Evolutionary conservation across 1,140 invertebrate genomes (phyloP).

Genomic region (Lerema accius): DNA sequence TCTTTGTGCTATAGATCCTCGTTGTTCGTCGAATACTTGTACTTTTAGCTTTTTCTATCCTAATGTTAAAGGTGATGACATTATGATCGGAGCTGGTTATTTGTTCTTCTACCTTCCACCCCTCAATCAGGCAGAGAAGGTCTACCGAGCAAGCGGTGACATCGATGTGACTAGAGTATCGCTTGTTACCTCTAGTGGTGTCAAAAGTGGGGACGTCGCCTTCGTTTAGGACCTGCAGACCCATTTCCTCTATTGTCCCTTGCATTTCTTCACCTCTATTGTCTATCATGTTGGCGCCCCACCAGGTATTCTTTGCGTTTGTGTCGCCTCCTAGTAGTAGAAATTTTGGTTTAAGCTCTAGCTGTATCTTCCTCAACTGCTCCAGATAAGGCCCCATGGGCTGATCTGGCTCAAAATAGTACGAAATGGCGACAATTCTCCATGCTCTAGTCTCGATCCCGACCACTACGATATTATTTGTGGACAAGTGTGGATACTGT

Average conservation of each 20-base stretch:
- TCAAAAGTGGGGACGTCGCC: neutral
- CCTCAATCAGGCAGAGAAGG: neutral
- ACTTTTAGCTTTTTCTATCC: slow-evolving; percentile 9
- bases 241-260: slow-evolving; percentile 3
- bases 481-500: too few relatives aligned
- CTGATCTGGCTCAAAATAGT: too few relatives aligned
- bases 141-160: slow-evolving; percentile 10
- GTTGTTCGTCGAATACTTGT: neutral
- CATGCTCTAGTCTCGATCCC: too few relatives aligned
- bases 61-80: slow-evolving; percentile 12
- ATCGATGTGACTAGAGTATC: neutral
- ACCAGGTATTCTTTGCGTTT: slow-evolving; percentile 9
- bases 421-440: too few relatives aligned
- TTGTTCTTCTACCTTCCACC: slow-evolving; percentile 15
- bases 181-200: neutral
- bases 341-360: too few relatives aligned
- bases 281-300: neutral
- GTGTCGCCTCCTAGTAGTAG: neutral
- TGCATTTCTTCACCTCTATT: neutral
- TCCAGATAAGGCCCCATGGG: too few relatives aligned
- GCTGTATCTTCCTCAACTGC: too few relatives aligned
- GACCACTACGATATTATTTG: too few relatives aligned
- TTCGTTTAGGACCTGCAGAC: slow-evolving; percentile 8
- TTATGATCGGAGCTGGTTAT: slow-evolving; percentile 33
- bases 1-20: slow-evolving; percentile 16